phyloP scores from a whole-genome alignment of 2,113 vertebrate genomes.

The Clarias batrachus region DNA sequence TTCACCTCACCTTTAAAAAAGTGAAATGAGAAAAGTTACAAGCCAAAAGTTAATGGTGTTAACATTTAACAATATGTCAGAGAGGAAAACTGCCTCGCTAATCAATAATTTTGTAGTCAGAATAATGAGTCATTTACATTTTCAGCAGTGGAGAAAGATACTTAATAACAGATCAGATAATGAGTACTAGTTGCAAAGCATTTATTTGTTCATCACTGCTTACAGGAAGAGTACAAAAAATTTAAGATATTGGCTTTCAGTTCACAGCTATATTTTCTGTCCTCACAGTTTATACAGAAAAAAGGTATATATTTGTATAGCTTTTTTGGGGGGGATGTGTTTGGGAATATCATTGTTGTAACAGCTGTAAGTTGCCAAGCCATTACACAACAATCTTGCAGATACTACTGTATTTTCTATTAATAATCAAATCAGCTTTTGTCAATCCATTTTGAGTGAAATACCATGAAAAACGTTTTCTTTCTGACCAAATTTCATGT shows the following conservation, averaged over 20 bases:
- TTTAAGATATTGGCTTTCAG: background rate
- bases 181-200: conserved; percentile 8
- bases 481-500: background rate
- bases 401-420: too few relatives aligned
- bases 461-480: background rate
- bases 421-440: background rate
- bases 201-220: background rate
- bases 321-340: background rate
- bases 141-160: conserved; percentile 4
- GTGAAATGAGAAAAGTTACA: conserved; percentile 21
- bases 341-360: background rate
- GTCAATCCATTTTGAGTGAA: background rate
- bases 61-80: background rate
- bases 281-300: background rate
- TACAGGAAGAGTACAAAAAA: background rate
- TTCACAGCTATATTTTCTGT: background rate
- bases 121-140: conserved; percentile 34
- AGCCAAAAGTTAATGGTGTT: background rate
- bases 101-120: conserved; percentile 31
- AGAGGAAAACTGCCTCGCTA: conserved; percentile 19
- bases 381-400: background rate
- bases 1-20: conserved; percentile 19
- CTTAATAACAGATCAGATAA: background rate
- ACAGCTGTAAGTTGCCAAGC: background rate
- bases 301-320: too few relatives aligned